phyloP scores from a whole-genome alignment of 2,797 vertebrate species.

The Gephyroberyx darwinii region DNA sequence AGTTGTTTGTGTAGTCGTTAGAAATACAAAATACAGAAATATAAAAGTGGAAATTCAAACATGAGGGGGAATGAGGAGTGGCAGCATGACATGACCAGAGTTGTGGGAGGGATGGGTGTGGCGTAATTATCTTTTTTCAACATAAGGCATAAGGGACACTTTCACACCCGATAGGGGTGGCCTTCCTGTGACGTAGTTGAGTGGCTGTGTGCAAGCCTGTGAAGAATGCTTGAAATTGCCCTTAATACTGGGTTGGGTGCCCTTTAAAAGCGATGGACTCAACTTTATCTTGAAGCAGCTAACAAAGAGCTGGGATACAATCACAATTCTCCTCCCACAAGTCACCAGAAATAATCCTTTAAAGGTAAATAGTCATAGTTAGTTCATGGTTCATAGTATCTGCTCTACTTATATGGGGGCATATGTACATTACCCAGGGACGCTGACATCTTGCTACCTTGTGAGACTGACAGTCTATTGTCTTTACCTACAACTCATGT shows the following conservation, averaged over 20 bases:
- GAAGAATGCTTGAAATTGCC: slow-evolving; percentile 8
- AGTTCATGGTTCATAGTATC: too few species aligned
- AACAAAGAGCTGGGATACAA: not conserved
- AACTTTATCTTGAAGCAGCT: not conserved
- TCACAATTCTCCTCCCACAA: not conserved
- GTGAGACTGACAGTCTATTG: too few species aligned
- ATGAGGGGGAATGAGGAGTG: slow-evolving; percentile 32
- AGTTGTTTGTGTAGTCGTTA: slow-evolving; percentile 29
- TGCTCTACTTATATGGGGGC: too few species aligned
- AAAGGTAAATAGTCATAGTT: not conserved
- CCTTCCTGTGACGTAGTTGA: not conserved
- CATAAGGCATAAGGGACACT: too few species aligned
- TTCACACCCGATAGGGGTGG: too few species aligned
- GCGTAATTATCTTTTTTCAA: slow-evolving; percentile 30
- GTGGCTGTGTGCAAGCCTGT: not conserved
- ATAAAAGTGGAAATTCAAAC: slow-evolving; percentile 12
- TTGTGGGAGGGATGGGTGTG: not conserved
- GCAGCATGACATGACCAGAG: not conserved
- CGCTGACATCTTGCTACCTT: too few species aligned
- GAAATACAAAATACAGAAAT: not conserved
- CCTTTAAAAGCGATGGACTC: too few species aligned
- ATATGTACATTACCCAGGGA: too few species aligned
- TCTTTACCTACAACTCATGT: too few species aligned
- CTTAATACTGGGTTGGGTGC: not conserved
- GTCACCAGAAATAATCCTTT: not conserved